Evolutionary conservation across 2,888 invertebrate genomes (phyloP).

Genomic region (Petrophora chlorosata): DNA sequence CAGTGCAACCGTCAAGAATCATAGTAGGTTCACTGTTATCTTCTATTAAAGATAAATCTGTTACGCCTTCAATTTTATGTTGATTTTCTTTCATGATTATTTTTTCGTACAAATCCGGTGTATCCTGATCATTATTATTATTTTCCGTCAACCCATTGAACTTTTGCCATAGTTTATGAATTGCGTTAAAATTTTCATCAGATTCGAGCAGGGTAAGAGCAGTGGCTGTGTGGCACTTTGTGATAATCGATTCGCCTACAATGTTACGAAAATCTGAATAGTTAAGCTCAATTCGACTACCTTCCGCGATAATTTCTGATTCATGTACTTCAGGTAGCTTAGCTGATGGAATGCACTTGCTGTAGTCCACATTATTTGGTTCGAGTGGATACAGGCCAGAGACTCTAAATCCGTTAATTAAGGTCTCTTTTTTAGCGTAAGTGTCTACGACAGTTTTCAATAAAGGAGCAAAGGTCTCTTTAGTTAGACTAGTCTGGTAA

Average conservation of each 20-base stretch:
- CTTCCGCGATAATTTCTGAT: neutral
- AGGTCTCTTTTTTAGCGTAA: neutral
- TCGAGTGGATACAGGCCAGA: conserved; percentile 2
- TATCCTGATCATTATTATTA: neutral
- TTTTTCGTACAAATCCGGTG: no score
- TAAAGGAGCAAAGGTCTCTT: conserved; percentile 3
- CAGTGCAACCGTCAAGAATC: no score
- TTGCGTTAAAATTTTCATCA: neutral
- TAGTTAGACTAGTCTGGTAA: neutral
- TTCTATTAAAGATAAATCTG: no score
- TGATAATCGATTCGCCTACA: neutral
- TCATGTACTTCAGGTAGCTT: neutral
- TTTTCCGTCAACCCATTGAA: neutral
- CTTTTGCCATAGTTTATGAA: conserved; percentile 2
- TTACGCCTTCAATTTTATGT: no score
- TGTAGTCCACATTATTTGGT: conserved; percentile 2
- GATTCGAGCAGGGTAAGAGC: neutral
- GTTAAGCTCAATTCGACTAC: neutral
- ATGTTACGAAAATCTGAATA: conserved; percentile 1
- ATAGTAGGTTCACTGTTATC: no score
- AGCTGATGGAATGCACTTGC: neutral
- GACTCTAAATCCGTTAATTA: conserved; percentile 2
- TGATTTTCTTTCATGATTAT: neutral
- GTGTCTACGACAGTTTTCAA: neutral
- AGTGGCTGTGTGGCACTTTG: neutral